Evolutionary conservation across 2,797 vertebrate species (phyloP).

Genomic region (Macroramphosus scolopax): DNA sequence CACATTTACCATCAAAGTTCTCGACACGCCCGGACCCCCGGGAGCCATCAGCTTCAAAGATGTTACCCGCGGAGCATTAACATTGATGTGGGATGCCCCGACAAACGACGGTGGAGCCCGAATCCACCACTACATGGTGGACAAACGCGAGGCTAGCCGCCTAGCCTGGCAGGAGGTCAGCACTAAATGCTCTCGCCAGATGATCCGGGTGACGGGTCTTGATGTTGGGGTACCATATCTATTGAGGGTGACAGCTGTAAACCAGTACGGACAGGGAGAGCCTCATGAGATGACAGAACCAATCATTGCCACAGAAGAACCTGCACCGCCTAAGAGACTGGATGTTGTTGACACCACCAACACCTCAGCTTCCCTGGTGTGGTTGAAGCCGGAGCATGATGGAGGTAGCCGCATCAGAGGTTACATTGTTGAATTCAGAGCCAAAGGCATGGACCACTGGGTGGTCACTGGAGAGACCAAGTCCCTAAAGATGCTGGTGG

Average conservation of each 20-base stretch:
- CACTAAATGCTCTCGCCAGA: slow-evolving; percentile 89
- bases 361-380: slow-evolving; percentile 90
- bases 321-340: slow-evolving; percentile 93
- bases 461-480: slow-evolving; percentile 88
- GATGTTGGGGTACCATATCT: slow-evolving; percentile 87
- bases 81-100: slow-evolving; percentile 97
- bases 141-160: slow-evolving; percentile 94
- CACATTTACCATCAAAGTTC: slow-evolving; percentile 94
- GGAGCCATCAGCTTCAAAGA: slow-evolving; percentile 94
- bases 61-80: slow-evolving; percentile 89
- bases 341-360: slow-evolving; percentile 92
- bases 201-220: slow-evolving; percentile 86
- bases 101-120: slow-evolving; percentile 90
- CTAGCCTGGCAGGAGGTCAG: slow-evolving; percentile 94
- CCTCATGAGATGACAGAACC: slow-evolving; percentile 92
- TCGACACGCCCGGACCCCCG: slow-evolving; percentile 95
- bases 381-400: slow-evolving; percentile 98
- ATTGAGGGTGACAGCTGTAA: slow-evolving; percentile 92
- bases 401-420: slow-evolving; percentile 93
- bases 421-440: slow-evolving; percentile 92
- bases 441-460: slow-evolving; percentile 89
- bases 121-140: slow-evolving; percentile 91
- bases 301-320: slow-evolving; percentile 93
- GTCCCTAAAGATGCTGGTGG: slow-evolving; percentile 87
- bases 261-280: slow-evolving; percentile 93